Evolutionary conservation across 2,888 invertebrate species (phyloP).

Genomic region (Calliopum simillimum): DNA sequence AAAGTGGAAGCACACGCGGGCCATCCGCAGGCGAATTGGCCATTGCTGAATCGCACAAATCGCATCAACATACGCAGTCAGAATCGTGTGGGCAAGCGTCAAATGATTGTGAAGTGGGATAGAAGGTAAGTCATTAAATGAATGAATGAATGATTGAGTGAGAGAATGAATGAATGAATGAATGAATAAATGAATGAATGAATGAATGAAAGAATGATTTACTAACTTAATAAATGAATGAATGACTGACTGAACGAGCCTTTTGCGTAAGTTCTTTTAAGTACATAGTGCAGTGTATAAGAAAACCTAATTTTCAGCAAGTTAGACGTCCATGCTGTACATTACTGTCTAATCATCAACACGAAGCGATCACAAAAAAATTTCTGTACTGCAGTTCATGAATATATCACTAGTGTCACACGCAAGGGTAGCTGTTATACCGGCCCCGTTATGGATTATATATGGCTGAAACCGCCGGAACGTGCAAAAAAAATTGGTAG

Average conservation of each 20-base stretch:
- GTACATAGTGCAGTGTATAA: too few species aligned
- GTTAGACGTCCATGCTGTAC: conserved; percentile 65
- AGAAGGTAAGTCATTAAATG: conserved; percentile 57
- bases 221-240: too few species aligned
- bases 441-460: conserved; percentile 53
- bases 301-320: conserved; percentile 53
- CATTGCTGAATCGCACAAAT: conserved; percentile 63
- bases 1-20: conserved; percentile 61
- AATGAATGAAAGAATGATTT: not conserved
- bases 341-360: conserved; percentile 64
- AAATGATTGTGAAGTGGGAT: conserved; percentile 67
- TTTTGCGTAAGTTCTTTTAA: too few species aligned
- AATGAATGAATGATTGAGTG: not conserved
- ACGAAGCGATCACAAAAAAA: conserved; percentile 51
- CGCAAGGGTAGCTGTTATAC: conserved; percentile 44
- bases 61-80: conserved; percentile 63
- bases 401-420: conserved; percentile 47
- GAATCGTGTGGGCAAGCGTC: conserved; percentile 66
- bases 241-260: too few species aligned
- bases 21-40: conserved; percentile 64
- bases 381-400: conserved; percentile 54
- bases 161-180: not conserved
- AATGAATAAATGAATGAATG: not conserved
- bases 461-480: conserved; percentile 59
- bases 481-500: conserved; percentile 58